phyloP scores from a whole-genome alignment of 1,140 invertebrate genomes.

The Drosophila virilis region DNA sequence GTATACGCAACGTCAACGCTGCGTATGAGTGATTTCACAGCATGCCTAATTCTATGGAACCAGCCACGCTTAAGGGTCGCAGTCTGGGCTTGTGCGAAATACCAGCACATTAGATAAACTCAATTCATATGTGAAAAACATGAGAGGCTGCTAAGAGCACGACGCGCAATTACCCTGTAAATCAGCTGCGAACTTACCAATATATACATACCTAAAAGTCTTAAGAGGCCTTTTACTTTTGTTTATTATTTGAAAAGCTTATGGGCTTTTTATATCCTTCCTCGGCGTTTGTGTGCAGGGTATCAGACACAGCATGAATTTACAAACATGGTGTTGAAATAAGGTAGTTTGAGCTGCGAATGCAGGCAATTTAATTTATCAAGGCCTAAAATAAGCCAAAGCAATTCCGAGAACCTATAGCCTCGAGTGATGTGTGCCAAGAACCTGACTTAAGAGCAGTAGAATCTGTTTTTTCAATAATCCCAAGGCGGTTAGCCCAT shows the following conservation, averaged over 20 bases:
- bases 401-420: not conserved
- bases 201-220: no score
- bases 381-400: not conserved
- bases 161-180: not conserved
- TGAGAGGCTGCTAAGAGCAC: not conserved
- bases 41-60: constrained; percentile 31
- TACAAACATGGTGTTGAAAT: not conserved
- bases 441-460: not conserved
- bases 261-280: no score
- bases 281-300: not conserved
- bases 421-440: not conserved
- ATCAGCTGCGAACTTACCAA: no score
- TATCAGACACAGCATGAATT: not conserved
- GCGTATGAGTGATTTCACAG: constrained; percentile 63
- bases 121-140: constrained; percentile 11
- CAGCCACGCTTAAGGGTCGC: constrained; percentile 6
- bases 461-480: not conserved
- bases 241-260: no score
- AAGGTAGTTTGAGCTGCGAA: not conserved
- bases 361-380: not conserved
- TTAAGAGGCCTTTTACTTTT: no score
- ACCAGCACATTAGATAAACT: constrained; percentile 8
- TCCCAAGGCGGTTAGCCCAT: not conserved
- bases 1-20: constrained; percentile 35
- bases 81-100: not conserved